These are phyloP conservation scores for Ophioninae sp. DNA, from an alignment of 2,888 invertebrate genomes.

Conservation along the genomic window DNA sequence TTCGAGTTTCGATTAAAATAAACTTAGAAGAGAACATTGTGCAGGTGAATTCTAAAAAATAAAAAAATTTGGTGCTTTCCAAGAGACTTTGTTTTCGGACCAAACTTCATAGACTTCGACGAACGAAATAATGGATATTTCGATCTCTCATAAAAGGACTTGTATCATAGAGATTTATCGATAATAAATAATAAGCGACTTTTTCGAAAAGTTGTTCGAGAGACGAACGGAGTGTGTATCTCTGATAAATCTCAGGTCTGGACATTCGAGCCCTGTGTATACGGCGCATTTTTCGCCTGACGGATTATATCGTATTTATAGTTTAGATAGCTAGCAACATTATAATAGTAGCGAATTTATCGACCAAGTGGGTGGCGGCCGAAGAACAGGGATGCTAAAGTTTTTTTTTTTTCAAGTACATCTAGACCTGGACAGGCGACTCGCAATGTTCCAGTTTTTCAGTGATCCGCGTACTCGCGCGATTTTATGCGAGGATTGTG, in stretches of 20 bases:
- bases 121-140: constrained; percentile 9
- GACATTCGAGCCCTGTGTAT: background rate
- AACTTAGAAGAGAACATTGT: background rate
- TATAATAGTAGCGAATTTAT: background rate
- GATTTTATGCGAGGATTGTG: background rate
- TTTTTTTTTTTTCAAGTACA: background rate
- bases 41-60: constrained; percentile 6
- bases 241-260: constrained; percentile 9
- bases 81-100: constrained; percentile 35
- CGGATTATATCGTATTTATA: background rate
- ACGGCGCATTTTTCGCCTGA: background rate
- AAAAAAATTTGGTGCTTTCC: constrained; percentile 1
- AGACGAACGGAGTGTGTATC: constrained; percentile 3
- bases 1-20: background rate
- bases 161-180: constrained; percentile 14
- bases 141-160: background rate
- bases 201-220: background rate
- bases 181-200: background rate
- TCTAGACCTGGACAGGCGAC: background rate
- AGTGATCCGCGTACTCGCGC: background rate
- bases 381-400: background rate
- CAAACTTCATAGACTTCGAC: constrained; percentile 19
- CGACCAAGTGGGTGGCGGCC: constrained; percentile 7
- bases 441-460: background rate
- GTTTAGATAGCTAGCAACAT: background rate